Evolutionary conservation across 2,797 vertebrate species (phyloP), one percentile per base, ranked within the genome.

Genomic region (Anabas testudineus): DNA sequence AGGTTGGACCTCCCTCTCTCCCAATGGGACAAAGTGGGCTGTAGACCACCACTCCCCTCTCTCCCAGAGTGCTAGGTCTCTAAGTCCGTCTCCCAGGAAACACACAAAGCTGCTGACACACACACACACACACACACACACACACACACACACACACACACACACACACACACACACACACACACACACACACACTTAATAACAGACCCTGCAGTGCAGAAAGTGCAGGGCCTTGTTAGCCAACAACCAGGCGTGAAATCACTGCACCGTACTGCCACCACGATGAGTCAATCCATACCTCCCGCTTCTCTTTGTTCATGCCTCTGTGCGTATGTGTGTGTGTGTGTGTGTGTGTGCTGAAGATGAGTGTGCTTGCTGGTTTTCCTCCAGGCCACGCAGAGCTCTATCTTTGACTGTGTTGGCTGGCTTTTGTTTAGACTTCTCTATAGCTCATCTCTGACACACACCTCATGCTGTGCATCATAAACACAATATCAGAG

Each of bases 191-290:
- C 78, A 41, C 59, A 15, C 65, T 58, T 76, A 87, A 86, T 88
- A 92, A 91, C 90, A 80, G 80, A 78, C 91, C 85, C 93, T 85
- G 88, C 90, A 87, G 94, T 92, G 94, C 91, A 94, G 94, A 94
- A 93, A 93, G 92, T 90, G 78, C 7, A 26, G 84, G 82, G 91
- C 86, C 94, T 94, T 95, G 92, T 95, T 95, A 95, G 91, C 91
- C 94, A 94, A 95, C 94, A 95, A 94, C 91, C 47, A 91, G 95
- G 93, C 91, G 3, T 95, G 94, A 96, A 96, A 96, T 95, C 91
- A 90, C 61, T 82, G 91, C 93, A 87, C 18, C 85, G 79, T 91
- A 91, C 92, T 94, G 86, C 88, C 85, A 87, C 81, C 87, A 90
- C 81, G 74, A 81, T 68, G 82, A 95, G 93, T 95, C 95, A 95